phyloP scores from a whole-genome alignment of 2,797 vertebrate species.

The Vespertilio murinus region DNA sequence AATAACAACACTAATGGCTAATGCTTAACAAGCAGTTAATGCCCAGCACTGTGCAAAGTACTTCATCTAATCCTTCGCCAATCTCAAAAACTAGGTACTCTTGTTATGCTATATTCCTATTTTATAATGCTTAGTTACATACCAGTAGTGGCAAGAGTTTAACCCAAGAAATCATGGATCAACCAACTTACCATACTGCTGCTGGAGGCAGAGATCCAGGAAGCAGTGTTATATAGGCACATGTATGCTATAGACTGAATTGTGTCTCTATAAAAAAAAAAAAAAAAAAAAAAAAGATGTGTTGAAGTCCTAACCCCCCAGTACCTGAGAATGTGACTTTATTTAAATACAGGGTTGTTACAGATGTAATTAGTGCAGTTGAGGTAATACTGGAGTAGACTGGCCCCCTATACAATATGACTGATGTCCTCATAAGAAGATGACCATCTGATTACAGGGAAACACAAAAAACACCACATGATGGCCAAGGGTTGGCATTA shows the following conservation, averaged over 20 bases:
- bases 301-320: neutral
- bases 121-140: neutral
- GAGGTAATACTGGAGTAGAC: neutral
- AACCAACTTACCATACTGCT: neutral
- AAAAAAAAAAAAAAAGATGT: neutral
- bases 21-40: neutral
- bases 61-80: neutral
- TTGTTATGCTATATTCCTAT: neutral
- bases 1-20: neutral
- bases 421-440: neutral
- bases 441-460: neutral
- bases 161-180: neutral
- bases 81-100: neutral
- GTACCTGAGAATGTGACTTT: neutral
- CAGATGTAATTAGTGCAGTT: neutral
- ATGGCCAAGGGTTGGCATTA: neutral
- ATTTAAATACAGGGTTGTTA: neutral
- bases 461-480: neutral
- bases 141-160: neutral
- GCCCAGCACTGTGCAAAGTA: neutral
- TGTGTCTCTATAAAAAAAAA: neutral
- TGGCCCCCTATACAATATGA: neutral
- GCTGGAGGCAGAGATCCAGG: neutral
- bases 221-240: neutral
- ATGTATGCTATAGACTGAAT: neutral